These are phyloP conservation scores for Sphaerophoria rueppellii DNA, from an alignment of 2,888 invertebrate species.

Conservation along the genomic window DNA sequence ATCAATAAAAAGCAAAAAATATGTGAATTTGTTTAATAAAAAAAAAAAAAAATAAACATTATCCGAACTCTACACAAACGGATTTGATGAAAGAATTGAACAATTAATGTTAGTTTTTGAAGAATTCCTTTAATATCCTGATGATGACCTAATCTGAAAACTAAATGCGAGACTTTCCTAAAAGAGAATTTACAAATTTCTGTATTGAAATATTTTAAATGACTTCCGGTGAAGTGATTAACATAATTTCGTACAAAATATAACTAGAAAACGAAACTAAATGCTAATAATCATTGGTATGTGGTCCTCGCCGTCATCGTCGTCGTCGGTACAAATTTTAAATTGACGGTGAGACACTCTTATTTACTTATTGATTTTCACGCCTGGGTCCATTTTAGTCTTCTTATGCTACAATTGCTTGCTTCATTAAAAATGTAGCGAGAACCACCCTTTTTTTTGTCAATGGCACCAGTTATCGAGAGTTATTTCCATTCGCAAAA, in stretches of 20 bases:
- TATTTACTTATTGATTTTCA: slow-evolving; percentile 54
- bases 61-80: neutral
- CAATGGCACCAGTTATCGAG: neutral
- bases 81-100: neutral
- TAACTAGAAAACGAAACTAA: neutral
- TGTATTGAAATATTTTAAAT: neutral
- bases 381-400: slow-evolving; percentile 13
- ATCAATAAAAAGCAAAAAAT: neutral
- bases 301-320: neutral
- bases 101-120: neutral
- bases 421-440: slow-evolving; percentile 9
- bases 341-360: slow-evolving; percentile 41
- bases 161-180: slow-evolving; percentile 24
- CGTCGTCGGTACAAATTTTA: neutral
- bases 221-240: neutral
- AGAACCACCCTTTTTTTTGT: slow-evolving; percentile 33
- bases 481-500: neutral
- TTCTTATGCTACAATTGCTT: slow-evolving; percentile 10
- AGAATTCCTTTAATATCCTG: slow-evolving; percentile 7
- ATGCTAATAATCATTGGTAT: neutral
- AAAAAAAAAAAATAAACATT: neutral
- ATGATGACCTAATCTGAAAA: slow-evolving; percentile 65
- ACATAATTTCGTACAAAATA: neutral
- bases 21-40: neutral
- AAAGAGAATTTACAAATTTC: slow-evolving; percentile 1